Percentiles rank a stretch among this genome's conserved stretches.
Evolutionary conservation across 2,113 vertebrate species (phyloP).

Genomic region (Brevimyrus niger): DNA sequence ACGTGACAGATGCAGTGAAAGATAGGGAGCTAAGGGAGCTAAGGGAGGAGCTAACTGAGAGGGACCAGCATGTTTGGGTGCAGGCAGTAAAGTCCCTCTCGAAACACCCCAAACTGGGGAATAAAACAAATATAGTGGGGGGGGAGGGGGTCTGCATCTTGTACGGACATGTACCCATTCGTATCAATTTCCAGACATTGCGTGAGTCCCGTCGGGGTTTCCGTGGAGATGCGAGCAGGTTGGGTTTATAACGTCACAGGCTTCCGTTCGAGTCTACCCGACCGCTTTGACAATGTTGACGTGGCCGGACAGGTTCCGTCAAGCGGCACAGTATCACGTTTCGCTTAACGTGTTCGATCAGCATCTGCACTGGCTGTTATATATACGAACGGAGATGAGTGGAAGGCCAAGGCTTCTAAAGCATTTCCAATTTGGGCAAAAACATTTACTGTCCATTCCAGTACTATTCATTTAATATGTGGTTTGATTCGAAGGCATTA

Average conservation of each 20-base stretch:
- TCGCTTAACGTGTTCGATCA: neutral
- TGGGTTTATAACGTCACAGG: neutral
- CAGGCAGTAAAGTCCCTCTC: neutral
- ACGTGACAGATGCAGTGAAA: neutral
- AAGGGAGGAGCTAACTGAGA: neutral
- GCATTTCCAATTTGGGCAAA: neutral
- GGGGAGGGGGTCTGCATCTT: neutral
- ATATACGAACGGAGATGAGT: neutral
- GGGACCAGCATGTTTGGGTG: neutral
- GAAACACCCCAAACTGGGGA: neutral
- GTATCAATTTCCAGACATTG: neutral
- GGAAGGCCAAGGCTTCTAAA: neutral
- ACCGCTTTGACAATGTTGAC: neutral
- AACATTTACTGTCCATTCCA: neutral
- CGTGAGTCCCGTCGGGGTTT: neutral
- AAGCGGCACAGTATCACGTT: neutral
- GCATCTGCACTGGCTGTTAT: neutral
- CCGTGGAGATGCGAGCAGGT: neutral
- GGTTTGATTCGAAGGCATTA: neutral
- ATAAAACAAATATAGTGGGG: neutral
- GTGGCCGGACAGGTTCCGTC: neutral
- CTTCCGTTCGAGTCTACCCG: neutral
- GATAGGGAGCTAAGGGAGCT: neutral
- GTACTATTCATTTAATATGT: neutral
- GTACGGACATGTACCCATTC: neutral